Evolutionary conservation across 2,113 vertebrate species (phyloP), one percentile per base, ranked within the genome.

Genomic region (Trogon surrucura): DNA sequence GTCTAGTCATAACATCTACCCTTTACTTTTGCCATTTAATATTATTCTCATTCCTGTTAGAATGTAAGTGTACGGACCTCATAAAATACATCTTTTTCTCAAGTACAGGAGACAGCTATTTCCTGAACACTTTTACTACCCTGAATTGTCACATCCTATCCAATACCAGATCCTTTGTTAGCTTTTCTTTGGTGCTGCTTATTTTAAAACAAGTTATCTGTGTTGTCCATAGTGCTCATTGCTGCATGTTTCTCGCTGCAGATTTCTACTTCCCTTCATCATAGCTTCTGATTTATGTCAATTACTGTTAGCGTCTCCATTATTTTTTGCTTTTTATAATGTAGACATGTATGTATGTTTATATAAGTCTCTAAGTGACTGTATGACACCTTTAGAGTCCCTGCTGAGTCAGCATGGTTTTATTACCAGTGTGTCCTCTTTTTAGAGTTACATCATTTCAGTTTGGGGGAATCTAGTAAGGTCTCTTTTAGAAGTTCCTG

Each of bases 101-200:
- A 83, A 83, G 25, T 47, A 48, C 19, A 25, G 45, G 30, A 89
- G n/a, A 36, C 10, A 53, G 3, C 26, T 44, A 32, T 54, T 83
- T 87, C 67, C 38, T 84, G 44, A 64, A 56, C 5, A 10, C 2
- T 36, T 84, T 60, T 60, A 27, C 38, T 69, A 56, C 44, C 11
- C 44, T 60, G 26, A 65, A 77, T 60, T 83, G 27, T 44, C 72
- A 77, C 32, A 65, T 57, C 38, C 26, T 77, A 32, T 50, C 57
- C 0, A 0, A 18, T 34, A 72, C 22, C 44, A 72, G 44, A 38
- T 56, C 30, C 27, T 61, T 66, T 61, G 20, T 45, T 67, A 54
- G 5, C 29, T 92, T 94, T 56, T 29, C 48, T 83, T 80, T 80
- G 14, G 8, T 58, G 13, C 4, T 34, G 16, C 12, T 79, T 71